Percentiles rank a stretch among this genome's conserved stretches.
phyloP scores from a whole-genome alignment of 2,113 vertebrate species.

The Oreochromis spilurus region DNA sequence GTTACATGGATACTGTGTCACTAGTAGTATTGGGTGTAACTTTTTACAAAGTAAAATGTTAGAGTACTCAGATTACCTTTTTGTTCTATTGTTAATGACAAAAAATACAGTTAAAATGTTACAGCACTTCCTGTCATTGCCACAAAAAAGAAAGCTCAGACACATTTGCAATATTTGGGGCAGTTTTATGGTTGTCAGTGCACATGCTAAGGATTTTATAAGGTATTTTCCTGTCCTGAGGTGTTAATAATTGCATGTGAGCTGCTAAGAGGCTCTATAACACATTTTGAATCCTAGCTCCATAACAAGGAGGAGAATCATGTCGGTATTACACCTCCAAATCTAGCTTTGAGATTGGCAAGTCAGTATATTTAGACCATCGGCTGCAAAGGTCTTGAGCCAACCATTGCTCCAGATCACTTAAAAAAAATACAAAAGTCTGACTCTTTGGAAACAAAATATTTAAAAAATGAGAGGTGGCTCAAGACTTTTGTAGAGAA shows the following conservation, averaged over 20 bases:
- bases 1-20: not conserved
- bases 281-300: not conserved
- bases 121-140: not conserved
- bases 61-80: not conserved
- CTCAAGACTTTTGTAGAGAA: not conserved
- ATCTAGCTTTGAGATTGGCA: not conserved
- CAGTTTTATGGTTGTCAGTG: not conserved
- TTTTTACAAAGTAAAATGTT: not conserved
- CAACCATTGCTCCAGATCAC: not conserved
- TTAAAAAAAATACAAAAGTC: not conserved
- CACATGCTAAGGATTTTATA: not conserved
- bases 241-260: not conserved
- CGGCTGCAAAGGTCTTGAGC: not conserved
- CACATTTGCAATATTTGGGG: not conserved
- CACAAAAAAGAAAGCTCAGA: not conserved
- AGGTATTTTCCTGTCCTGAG: fast-evolving
- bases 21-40: not conserved
- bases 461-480: not conserved
- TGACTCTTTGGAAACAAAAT: not conserved
- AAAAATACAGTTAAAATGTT: not conserved
- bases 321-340: not conserved
- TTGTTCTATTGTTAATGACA: not conserved
- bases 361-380: not conserved
- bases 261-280: not conserved
- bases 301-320: not conserved